These are phyloP conservation scores for Dichetophora obliterata DNA, from an alignment of 2,888 invertebrate species.

Conservation along the genomic window DNA sequence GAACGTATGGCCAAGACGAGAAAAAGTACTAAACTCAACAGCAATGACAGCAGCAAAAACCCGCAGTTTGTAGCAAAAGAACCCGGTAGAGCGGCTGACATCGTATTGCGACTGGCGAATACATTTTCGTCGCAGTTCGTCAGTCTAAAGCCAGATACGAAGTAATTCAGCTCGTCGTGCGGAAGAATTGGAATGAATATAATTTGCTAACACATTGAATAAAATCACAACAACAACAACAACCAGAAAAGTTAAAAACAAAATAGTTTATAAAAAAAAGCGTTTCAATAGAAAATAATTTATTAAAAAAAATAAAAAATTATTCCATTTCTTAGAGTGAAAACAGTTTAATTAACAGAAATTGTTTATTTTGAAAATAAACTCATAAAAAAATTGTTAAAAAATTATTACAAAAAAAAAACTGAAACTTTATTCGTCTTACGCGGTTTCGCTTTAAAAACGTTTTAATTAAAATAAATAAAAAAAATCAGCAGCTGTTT, in stretches of 20 bases:
- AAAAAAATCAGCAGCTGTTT: slow-evolving; percentile 8
- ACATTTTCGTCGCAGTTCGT: slow-evolving; percentile 59
- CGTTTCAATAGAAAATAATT: too few species aligned
- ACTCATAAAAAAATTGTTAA: slow-evolving; percentile 1
- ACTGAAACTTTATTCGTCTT: slow-evolving; percentile 18
- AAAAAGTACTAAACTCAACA: slow-evolving; percentile 22
- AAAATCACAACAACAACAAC: slow-evolving; percentile 47
- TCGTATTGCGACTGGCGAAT: slow-evolving; percentile 39
- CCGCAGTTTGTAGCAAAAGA: slow-evolving; percentile 39
- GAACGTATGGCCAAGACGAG: slow-evolving; percentile 24
- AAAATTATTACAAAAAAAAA: slow-evolving; percentile 23
- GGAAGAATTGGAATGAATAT: slow-evolving; percentile 54
- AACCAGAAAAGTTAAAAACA: slow-evolving; percentile 43
- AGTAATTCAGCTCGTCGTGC: slow-evolving; percentile 67
- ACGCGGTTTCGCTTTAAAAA: slow-evolving; percentile 37
- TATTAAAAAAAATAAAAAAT: not conserved
- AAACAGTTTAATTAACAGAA: slow-evolving; percentile 6
- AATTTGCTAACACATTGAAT: slow-evolving; percentile 43
- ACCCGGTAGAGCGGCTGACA: slow-evolving; percentile 47
- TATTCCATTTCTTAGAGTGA: not conserved
- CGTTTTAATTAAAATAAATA: not conserved
- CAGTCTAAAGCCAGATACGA: slow-evolving; percentile 68
- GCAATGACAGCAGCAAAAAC: slow-evolving; percentile 24
- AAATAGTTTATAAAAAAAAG: not conserved
- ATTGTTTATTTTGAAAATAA: slow-evolving; percentile 6